These are phyloP conservation scores for Drosophila azteca DNA, from an alignment of 1,140 invertebrate species.

Conservation along the genomic window DNA sequence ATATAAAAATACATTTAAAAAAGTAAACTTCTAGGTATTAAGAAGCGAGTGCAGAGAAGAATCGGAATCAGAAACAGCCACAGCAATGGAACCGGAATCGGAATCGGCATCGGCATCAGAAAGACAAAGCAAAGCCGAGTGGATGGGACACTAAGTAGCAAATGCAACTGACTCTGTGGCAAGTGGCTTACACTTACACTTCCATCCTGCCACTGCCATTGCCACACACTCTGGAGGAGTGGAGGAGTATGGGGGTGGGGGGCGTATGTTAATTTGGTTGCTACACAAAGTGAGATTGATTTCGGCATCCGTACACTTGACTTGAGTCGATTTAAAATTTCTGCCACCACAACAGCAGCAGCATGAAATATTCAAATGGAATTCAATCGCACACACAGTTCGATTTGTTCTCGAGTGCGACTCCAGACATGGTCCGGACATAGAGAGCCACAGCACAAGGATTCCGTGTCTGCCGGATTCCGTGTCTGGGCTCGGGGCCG, in stretches of 20 bases:
- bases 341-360: slow-evolving; percentile 80
- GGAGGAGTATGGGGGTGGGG: not conserved
- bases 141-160: slow-evolving; percentile 61
- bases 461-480: slow-evolving; percentile 14
- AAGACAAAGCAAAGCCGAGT: not conserved
- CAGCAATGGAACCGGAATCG: slow-evolving; percentile 33
- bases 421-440: slow-evolving; percentile 40
- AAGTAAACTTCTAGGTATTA: slow-evolving; percentile 80
- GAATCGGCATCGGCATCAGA: slow-evolving; percentile 23
- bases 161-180: slow-evolving; percentile 77
- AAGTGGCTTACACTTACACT: slow-evolving; percentile 73
- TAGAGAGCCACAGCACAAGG: slow-evolving; percentile 3
- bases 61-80: slow-evolving; percentile 41
- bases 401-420: slow-evolving; percentile 75
- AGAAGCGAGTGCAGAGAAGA: slow-evolving; percentile 55
- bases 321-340: slow-evolving; percentile 82
- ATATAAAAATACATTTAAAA: slow-evolving; percentile 82
- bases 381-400: slow-evolving; percentile 60
- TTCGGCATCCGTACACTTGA: slow-evolving; percentile 79
- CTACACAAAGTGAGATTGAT: slow-evolving; percentile 79
- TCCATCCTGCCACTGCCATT: slow-evolving; percentile 2
- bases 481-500: slow-evolving; percentile 3
- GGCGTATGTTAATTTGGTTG: slow-evolving; percentile 75
- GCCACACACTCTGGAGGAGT: not conserved
- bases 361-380: slow-evolving; percentile 80